Base-by-base conservation (phyloP, 2,888 invertebrate genomes). In the Cetonia aurata region DNA sequence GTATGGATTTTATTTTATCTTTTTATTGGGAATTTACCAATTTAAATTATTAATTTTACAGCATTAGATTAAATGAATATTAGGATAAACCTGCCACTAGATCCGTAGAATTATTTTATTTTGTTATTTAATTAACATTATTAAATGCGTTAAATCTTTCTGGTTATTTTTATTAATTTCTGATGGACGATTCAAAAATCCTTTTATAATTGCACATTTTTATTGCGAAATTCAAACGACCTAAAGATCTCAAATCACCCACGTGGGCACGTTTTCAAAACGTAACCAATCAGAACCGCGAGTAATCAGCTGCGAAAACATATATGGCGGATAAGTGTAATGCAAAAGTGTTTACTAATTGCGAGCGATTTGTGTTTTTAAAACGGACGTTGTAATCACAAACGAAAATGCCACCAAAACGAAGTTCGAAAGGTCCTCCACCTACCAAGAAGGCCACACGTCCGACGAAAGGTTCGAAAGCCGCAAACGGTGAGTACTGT, bases 351-450 rank as follows among this genome's bases (percentile, higher is more conserved):
- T 71, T 62, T 66, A 57, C 33, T 67, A 67, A 59, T 71, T 55
- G 12, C n/a, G 46, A 46, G 60, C 50, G 56, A 25, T 15, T 42
- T 68, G 55, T 52, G 42, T 60, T 53, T 17, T 44, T 31, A 13
- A 52, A 50, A 13, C 53, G 56, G 70, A 52, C 53, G 44, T 57
- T 69, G 10, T 65, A 70, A 70, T n/a, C 55, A 25, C 25, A 25
- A 59, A 52, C 44, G 33, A 70, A 70, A 69, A 76, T 76, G 75
- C 73, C 62, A 31, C 71, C 72, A 17, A 76, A 75, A 71, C 72
- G 75, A 12, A 41, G 65, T 17, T 44, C 60, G 17, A 76, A 75
- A 66, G 42, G 48, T 6, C 46, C 73, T 12, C 44, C 72, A 12
- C 33, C 68, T 6, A 60, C 67, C 12, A 75, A 73, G 59, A 75